Evolutionary conservation across 2,797 vertebrate genomes (phyloP).

Genomic region (Scarus forsteni): DNA sequence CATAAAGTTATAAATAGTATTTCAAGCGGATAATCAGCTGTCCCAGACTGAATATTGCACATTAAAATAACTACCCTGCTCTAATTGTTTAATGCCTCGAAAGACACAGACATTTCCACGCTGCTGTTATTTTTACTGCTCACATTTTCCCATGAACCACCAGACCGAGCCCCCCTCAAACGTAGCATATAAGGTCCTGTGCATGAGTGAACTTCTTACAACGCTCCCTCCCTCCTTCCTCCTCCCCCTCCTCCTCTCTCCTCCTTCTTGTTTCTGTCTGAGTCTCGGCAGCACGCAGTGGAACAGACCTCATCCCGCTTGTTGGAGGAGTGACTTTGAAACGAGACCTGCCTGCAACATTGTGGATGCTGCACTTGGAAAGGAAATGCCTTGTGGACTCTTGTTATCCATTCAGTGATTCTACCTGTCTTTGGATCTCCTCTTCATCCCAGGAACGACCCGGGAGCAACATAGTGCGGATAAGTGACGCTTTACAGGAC

Average conservation of each 20-base stretch:
- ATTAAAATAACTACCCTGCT: conserved; percentile 9
- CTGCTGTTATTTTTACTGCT: conserved; percentile 29
- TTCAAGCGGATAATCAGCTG: neutral
- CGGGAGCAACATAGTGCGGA: conserved; percentile 21
- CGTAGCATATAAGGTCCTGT: conserved; percentile 20
- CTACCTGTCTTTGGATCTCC: conserved; percentile 10
- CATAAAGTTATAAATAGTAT: neutral
- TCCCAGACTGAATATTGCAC: conserved; percentile 1
- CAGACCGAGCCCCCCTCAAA: conserved; percentile 44
- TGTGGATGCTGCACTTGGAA: conserved; percentile 39
- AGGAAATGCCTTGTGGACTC: conserved; percentile 38
- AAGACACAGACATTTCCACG: conserved; percentile 15
- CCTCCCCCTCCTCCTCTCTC: conserved; percentile 9
- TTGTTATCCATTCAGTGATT: conserved; percentile 8
- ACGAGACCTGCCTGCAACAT: conserved; percentile 12
- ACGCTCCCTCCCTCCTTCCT: conserved; percentile 14
- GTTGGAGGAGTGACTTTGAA: conserved; percentile 11
- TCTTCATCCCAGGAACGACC: neutral
- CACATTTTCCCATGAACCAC: conserved; percentile 58
- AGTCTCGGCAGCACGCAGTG: conserved; percentile 7
- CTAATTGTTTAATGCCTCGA: neutral
- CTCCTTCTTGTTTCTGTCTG: conserved; percentile 23
- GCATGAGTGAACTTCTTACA: conserved; percentile 24
- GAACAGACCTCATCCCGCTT: conserved; percentile 28
- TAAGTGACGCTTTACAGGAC: conserved; percentile 29